phyloP scores from a whole-genome alignment of 1,140 invertebrate genomes.

The Oreohelix idahoensis region DNA sequence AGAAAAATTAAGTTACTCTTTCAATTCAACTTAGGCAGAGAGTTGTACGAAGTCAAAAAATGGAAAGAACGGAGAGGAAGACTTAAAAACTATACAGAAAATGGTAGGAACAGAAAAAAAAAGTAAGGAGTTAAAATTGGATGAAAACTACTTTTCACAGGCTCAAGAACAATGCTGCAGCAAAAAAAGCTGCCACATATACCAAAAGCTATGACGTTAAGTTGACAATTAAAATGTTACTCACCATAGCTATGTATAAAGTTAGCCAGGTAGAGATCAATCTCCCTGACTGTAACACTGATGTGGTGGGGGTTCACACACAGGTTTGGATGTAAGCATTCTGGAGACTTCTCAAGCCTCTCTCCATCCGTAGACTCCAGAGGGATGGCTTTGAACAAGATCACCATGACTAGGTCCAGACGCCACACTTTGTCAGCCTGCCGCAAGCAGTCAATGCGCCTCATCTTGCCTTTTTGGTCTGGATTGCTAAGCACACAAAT shows the following conservation, averaged over 20 bases:
- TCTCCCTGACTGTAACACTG: slow-evolving; percentile 97
- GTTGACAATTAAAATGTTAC: slow-evolving; percentile 42
- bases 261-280: slow-evolving; percentile 98
- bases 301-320: slow-evolving; percentile 99
- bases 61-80: too few species aligned
- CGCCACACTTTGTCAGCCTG: slow-evolving; percentile 99
- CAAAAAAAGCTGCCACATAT: too few species aligned
- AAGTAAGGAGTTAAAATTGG: too few species aligned
- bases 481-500: slow-evolving; percentile 99
- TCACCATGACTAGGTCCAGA: slow-evolving; percentile 99
- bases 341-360: slow-evolving; percentile 95
- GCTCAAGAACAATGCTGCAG: background rate
- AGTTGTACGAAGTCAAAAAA: too few species aligned
- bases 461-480: slow-evolving; percentile 99
- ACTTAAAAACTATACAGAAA: too few species aligned
- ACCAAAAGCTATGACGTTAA: too few species aligned
- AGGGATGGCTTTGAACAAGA: slow-evolving; percentile 95
- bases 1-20: too few species aligned
- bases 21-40: too few species aligned
- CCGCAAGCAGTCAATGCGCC: slow-evolving; percentile 97
- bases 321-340: slow-evolving; percentile 94
- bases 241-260: slow-evolving; percentile 98
- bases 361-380: slow-evolving; percentile 99
- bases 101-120: too few species aligned
- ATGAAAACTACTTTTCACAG: too few species aligned